Base-by-base conservation (phyloP, 2,888 invertebrate genomes). In the Erebia aethiops region DNA sequence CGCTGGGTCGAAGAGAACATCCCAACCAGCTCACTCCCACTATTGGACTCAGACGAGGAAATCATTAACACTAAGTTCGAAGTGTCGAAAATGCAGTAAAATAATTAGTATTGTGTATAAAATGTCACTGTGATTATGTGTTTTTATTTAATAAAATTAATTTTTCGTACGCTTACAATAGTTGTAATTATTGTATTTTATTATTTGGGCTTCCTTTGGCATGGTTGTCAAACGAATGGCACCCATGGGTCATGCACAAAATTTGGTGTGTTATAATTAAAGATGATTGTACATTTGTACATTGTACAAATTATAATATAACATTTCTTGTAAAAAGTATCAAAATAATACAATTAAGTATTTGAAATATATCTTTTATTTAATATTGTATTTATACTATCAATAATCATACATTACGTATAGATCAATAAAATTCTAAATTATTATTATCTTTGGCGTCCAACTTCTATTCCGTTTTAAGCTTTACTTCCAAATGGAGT, bases 1-100 rank as follows among this genome's bases (percentile, higher is more conserved):
- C 89, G 97, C 82, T 99, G 98, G 98, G 97, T 99, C 8, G 98
- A 99, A 84, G 98, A 98, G 79, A 97, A 99, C 87, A 98, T 99
- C 77, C 98, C 98, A 0, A 95, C 96, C 43, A 95, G 96, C 73
- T 95, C 97, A 84, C 95, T 80, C 87, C 97, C 81, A 78, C 96
- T 86, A 91, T 95, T 79, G 87, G 97, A 83, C 87, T 97, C 84
- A 92, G 97, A 94, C 82, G 97, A 97, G 90, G 97, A 97, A 90
- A 95, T 97, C 67, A 96, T 97, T 80, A 97, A 96, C 80, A 97
- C 97, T 2, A 96, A 96, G 88, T 97, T 97, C 87, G 97, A 97
- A 92, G 96, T 97, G 76, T 97, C 97, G 67, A 97, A 97, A 92
- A 97, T 97, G 97, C 97, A 97, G 93, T 97, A 88, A 84, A 41